These are phyloP conservation scores for Chaetodon auriga DNA, from an alignment of 2,113 vertebrate species.

Conservation along the genomic window DNA sequence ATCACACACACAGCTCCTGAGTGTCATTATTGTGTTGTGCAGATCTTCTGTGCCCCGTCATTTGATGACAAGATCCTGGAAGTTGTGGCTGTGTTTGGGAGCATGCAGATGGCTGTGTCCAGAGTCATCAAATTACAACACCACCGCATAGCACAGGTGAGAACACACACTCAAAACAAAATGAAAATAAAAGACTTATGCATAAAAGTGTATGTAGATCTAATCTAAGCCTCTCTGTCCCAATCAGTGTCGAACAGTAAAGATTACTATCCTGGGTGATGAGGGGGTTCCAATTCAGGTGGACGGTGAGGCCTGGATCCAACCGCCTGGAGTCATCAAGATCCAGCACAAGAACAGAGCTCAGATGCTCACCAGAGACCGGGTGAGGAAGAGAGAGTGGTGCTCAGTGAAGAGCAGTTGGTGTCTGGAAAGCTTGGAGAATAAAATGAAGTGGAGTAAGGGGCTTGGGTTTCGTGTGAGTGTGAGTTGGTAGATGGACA, in stretches of 20 bases:
- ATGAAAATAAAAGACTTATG: neutral
- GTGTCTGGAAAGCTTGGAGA: neutral
- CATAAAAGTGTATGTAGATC: fast-evolving
- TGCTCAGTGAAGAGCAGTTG: neutral
- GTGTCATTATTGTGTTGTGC: constrained; percentile 8
- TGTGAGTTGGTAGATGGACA: neutral
- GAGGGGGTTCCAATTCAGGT: constrained; percentile 98
- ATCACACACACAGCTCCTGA: neutral
- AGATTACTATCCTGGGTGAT: constrained; percentile 98
- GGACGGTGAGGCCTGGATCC: constrained; percentile 98
- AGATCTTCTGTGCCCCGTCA: constrained; percentile 98
- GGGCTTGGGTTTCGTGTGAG: neutral
- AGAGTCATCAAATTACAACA: constrained; percentile 98
- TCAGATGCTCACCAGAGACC: constrained; percentile 97
- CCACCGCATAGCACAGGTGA: constrained; percentile 97
- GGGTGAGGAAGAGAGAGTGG: constrained; percentile 83
- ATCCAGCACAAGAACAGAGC: constrained; percentile 98
- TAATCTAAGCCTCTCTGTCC: neutral
- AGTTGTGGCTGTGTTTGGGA: constrained; percentile 97
- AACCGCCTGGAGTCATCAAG: constrained; percentile 97
- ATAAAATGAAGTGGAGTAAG: neutral
- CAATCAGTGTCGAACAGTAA: constrained; percentile 92
- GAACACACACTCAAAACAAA: neutral
- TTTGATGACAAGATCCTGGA: constrained; percentile 99
- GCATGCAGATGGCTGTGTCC: constrained; percentile 98